Evolutionary conservation across 2,888 invertebrate genomes (phyloP), one percentile per base, ranked within the genome.

Genomic region (Orthonevra nobilis): DNA sequence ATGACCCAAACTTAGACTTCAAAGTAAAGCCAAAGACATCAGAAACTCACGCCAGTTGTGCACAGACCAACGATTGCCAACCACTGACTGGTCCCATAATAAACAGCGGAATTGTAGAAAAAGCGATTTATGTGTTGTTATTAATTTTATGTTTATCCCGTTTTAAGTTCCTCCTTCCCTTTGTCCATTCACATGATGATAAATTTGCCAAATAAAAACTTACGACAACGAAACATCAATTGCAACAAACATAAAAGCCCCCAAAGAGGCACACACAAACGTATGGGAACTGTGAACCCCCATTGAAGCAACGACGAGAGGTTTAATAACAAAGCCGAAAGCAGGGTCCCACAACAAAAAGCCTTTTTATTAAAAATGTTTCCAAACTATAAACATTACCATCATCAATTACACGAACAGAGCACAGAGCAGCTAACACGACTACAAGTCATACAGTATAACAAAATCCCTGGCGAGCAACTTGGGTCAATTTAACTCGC

Each of bases 141-240:
- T 77, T 77, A 77, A 77, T 72, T 72, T 77, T 66, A 77, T 77
- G 46, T 69, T 58, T 40, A 73, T 68, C 73, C 79, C 61, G 56
- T 79, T 79, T 79, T 68, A 79, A 79, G 73, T 79, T 79, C 42
- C 30, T 14, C 5, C 20, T 34, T 48, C 40, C 28, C 17, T n/a
- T 32, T n/a, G n/a, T 10, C 17, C 32, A 30, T 70, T 75, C 75
- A 70, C 79, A 68, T 73, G 61, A 79, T 79, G 79, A 79, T 73
- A 79, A 79, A 79, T 79, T 73, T 79, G 30, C 54, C 66, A 79
- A 79, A 79, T 79, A 79, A 79, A 79, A 79, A 79, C 79, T 79
- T 79, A 79, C 79, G 79, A 73, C 79, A 79, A 61, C 73, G 30
- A 68, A 73, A 79, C 79, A 79, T 79, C 79, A 79, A 79, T 79